A percentile compares a stretch with the other conserved stretches of the same genome.
phyloP scores from a whole-genome alignment of 2,888 invertebrate genomes.

The Branchipolynoe longqiensis region DNA sequence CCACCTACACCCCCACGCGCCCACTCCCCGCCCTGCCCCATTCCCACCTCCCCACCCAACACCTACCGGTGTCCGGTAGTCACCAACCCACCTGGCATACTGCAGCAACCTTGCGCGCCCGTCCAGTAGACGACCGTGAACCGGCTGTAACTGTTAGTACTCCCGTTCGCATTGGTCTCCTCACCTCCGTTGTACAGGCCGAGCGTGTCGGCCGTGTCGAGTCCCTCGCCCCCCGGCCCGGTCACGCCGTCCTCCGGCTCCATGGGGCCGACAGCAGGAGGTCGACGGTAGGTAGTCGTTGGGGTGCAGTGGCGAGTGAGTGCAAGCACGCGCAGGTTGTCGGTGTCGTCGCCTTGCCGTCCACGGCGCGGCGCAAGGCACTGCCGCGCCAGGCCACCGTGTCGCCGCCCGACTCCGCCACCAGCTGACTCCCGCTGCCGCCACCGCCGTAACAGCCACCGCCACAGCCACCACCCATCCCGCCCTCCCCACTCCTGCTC shows the following conservation, averaged over 20 bases:
- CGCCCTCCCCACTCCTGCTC: too few relatives aligned
- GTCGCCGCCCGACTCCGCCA: neutral
- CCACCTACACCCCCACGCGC: too few relatives aligned
- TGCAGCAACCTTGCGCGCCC: slow-evolving; percentile 48
- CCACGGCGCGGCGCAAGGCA: neutral
- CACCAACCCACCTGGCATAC: slow-evolving; percentile 52
- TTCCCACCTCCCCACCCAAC: too few relatives aligned
- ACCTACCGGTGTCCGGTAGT: neutral
- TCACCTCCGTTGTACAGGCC: slow-evolving; percentile 45
- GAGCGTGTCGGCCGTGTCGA: slow-evolving; percentile 42
- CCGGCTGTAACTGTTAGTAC: slow-evolving; percentile 36
- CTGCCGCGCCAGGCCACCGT: neutral
- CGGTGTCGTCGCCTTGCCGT: too few relatives aligned
- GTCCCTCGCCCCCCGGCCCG: slow-evolving; percentile 27
- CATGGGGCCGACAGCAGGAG: neutral
- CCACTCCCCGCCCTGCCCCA: too few relatives aligned
- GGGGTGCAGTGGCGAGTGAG: too few relatives aligned
- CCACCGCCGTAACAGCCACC: neutral
- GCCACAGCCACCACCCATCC: neutral
- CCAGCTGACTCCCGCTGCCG: neutral
- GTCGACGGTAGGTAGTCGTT: neutral
- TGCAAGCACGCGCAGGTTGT: too few relatives aligned
- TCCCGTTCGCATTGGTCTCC: neutral
- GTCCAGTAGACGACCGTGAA: slow-evolving; percentile 53
- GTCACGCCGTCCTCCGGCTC: slow-evolving; percentile 29